A percentile compares a stretch with the other conserved stretches of the same genome.
Conservation (phyloP, 2,113 vertebrate genomes). For the Monarcha castaneiventris region DNA sequence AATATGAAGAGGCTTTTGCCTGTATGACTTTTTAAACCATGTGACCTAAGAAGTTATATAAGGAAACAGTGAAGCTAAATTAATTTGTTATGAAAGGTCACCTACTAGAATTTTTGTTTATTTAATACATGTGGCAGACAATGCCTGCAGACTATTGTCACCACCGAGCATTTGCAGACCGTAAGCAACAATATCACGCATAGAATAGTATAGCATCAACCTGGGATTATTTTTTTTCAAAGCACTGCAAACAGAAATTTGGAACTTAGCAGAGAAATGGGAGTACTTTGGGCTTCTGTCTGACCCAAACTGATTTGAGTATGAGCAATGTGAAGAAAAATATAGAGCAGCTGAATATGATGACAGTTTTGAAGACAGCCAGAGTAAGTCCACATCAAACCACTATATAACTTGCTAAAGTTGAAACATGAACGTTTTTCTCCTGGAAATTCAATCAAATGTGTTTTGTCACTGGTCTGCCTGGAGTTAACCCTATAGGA, state of each 20-base stretch:
- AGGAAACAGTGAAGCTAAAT: not conserved
- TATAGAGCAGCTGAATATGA: not conserved
- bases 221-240: not conserved
- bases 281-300: not conserved
- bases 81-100: not conserved
- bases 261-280: not conserved
- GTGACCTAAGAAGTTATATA: not conserved
- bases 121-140: not conserved
- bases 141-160: not conserved
- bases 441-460: not conserved
- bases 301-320: not conserved
- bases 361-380: not conserved
- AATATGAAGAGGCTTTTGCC: not conserved
- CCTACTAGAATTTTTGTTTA: not conserved
- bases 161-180: not conserved
- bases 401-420: not conserved
- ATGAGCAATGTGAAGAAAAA: not conserved
- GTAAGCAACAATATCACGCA: not conserved
- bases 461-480: not conserved
- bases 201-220: not conserved
- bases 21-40: not conserved
- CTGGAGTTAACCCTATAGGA: not conserved
- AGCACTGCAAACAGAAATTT: not conserved
- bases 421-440: not conserved
- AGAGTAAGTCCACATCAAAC: not conserved